These are phyloP conservation scores for Paragorgia papillata DNA, from an alignment of 92 coral and sea anemone species.

Conservation along the genomic window DNA sequence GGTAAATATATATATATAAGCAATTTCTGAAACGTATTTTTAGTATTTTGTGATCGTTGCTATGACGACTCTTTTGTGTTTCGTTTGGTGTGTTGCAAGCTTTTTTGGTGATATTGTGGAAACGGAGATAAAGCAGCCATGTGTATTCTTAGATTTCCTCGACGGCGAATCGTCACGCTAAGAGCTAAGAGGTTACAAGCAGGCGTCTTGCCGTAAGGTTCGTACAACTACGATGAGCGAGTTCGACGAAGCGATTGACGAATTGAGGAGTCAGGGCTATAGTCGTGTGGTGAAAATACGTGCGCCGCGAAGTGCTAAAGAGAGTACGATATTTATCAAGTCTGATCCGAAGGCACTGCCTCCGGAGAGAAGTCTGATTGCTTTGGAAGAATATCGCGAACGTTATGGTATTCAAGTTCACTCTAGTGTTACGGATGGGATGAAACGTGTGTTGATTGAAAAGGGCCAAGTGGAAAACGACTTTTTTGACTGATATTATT, in stretches of 20 bases:
- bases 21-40: too few relatives aligned
- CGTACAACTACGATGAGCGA: background rate
- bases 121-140: constrained; percentile 12
- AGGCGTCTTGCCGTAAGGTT: background rate
- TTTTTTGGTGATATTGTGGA: background rate
- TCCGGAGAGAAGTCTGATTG: background rate
- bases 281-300: background rate
- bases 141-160: background rate
- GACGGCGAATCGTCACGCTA: background rate
- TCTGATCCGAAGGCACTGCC: background rate
- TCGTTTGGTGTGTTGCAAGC: background rate
- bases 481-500: too few relatives aligned
- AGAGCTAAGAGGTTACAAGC: constrained; percentile 19
- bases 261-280: background rate
- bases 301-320: background rate
- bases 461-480: background rate
- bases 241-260: background rate
- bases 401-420: background rate
- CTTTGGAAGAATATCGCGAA: background rate
- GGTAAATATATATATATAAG: too few relatives aligned
- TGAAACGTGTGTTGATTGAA: background rate
- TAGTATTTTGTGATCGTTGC: too few relatives aligned
- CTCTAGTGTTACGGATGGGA: background rate
- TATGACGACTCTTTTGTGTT: background rate
- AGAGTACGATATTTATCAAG: background rate